Evolutionary conservation across 2,797 vertebrate species (phyloP).

Genomic region (Threskiornis aethiopicus): DNA sequence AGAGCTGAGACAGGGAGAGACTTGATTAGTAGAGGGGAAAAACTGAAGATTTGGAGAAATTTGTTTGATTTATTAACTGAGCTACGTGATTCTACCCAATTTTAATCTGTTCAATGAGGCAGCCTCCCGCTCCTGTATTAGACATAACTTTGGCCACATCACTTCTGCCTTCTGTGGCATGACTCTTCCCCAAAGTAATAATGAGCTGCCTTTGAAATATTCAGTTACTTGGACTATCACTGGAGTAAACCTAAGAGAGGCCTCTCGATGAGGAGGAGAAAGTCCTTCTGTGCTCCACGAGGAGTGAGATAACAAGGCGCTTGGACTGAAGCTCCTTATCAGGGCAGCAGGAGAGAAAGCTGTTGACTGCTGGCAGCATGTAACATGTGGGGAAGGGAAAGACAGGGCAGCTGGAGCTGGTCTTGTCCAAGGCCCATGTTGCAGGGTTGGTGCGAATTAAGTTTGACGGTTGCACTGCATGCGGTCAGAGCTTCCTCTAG

Average conservation of each 20-base stretch:
- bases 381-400: not conserved
- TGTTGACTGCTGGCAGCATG: not conserved
- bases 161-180: not conserved
- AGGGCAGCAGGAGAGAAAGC: not conserved
- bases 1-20: not conserved
- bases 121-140: not conserved
- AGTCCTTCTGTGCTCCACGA: not conserved
- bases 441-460: not conserved
- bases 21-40: not conserved
- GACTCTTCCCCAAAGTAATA: not conserved
- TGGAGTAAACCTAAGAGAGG: not conserved
- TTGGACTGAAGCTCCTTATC: not conserved
- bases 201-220: not conserved
- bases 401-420: not conserved
- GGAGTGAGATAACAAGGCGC: not conserved
- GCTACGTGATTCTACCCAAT: not conserved
- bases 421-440: fast-evolving
- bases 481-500: not conserved
- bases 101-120: not conserved
- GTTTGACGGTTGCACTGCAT: fast-evolving
- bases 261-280: not conserved
- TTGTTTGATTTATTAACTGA: not conserved
- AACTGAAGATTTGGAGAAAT: not conserved
- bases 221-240: not conserved
- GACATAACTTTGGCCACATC: not conserved